Evolutionary conservation across 2,888 invertebrate genomes (phyloP).

Genomic region (Micropterix aruncella): DNA sequence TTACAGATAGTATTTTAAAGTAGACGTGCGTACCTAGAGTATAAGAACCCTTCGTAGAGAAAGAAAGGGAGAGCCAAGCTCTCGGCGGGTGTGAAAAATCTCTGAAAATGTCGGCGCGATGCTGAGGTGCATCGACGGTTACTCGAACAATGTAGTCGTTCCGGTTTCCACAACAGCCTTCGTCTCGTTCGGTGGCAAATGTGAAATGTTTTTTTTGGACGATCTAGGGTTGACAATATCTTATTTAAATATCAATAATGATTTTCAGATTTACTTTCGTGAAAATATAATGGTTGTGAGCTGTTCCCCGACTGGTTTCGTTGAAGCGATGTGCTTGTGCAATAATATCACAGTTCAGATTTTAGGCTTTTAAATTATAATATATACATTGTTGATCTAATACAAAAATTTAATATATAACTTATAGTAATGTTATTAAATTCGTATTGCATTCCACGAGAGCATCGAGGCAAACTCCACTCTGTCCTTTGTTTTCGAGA

Average conservation of each 20-base stretch:
- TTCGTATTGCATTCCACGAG: conserved; percentile 43
- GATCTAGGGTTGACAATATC: no score
- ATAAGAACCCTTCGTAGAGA: not conserved
- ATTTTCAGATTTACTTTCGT: not conserved
- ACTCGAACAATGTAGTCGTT: not conserved
- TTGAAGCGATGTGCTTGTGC: conserved; percentile 38
- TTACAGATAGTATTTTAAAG: not conserved
- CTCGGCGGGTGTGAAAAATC: not conserved
- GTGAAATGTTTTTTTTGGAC: no score
- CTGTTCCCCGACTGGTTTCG: conserved; percentile 38
- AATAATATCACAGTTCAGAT: conserved; percentile 46
- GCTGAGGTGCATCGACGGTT: no score
- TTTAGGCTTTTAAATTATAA: conserved; percentile 45
- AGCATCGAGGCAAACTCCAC: conserved; percentile 16
- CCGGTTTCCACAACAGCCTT: not conserved
- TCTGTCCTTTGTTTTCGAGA: conserved; percentile 10
- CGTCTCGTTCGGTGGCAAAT: not conserved
- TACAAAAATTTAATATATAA: conserved; percentile 47
- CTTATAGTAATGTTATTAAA: conserved; percentile 45
- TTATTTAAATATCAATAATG: no score
- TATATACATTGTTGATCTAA: conserved; percentile 51
- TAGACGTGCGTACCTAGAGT: not conserved
- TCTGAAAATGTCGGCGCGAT: no score
- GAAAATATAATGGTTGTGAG: conserved; percentile 39
- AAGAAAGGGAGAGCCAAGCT: not conserved